Conservation (phyloP, 2,113 vertebrate genomes). For the human (Homo sapiens) region GRCh38 chr3:60650001-60650500, state of each 20-base stretch:
- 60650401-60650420: neutral
- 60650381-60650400: neutral
- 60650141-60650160: neutral
- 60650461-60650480: neutral
- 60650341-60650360: neutral
- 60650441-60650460: neutral
- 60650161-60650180: neutral
- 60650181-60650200: neutral
- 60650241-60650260: neutral
- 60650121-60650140: neutral
- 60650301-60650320: neutral
- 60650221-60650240: neutral
- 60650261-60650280: neutral
- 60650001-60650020: neutral
- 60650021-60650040: neutral
- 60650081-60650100: neutral
- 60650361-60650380: neutral
- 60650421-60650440: neutral
- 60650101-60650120: neutral
- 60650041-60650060: neutral
- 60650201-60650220: neutral
- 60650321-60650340: neutral
- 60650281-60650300: neutral
- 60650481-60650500: neutral
- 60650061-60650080: neutral